These are phyloP conservation scores for Peromyscus polionotus DNA, from an alignment of 2,113 vertebrate species.

Conservation along the genomic window DNA sequence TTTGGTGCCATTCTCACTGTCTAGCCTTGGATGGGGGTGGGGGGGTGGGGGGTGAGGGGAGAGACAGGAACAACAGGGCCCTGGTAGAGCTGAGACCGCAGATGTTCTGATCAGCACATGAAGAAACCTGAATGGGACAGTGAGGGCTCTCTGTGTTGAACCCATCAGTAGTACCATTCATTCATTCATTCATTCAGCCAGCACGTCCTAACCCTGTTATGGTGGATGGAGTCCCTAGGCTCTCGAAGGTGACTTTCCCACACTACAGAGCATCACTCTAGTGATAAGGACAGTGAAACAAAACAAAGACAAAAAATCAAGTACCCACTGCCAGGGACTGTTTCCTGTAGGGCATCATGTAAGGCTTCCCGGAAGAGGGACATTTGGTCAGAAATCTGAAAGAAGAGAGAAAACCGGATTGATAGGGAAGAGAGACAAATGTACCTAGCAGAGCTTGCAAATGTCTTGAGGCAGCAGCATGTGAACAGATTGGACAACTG, in stretches of 20 bases:
- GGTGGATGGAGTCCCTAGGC: not conserved
- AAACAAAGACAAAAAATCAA: not conserved
- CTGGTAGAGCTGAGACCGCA: not conserved
- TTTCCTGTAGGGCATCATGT: rapidly evolving
- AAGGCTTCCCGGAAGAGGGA: not conserved
- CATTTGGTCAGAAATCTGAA: not conserved
- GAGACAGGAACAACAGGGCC: no score
- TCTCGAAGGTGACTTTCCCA: not conserved
- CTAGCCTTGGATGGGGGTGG: no score
- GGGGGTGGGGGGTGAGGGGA: not conserved
- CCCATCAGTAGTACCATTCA: not conserved
- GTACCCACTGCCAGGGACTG: not conserved
- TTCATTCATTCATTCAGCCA: not conserved
- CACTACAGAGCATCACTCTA: no score
- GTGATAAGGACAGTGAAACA: not conserved
- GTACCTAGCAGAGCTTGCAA: not conserved
- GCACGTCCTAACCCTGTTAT: not conserved
- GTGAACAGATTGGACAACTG: not conserved
- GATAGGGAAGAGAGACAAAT: no score
- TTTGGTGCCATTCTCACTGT: not conserved
- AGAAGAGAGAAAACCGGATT: not conserved
- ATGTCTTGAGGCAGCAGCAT: not conserved
- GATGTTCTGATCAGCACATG: not conserved
- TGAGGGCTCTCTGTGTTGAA: not conserved
- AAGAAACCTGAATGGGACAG: not conserved